phyloP scores from a whole-genome alignment of 2,113 vertebrate genomes.

The Columba janthina region DNA sequence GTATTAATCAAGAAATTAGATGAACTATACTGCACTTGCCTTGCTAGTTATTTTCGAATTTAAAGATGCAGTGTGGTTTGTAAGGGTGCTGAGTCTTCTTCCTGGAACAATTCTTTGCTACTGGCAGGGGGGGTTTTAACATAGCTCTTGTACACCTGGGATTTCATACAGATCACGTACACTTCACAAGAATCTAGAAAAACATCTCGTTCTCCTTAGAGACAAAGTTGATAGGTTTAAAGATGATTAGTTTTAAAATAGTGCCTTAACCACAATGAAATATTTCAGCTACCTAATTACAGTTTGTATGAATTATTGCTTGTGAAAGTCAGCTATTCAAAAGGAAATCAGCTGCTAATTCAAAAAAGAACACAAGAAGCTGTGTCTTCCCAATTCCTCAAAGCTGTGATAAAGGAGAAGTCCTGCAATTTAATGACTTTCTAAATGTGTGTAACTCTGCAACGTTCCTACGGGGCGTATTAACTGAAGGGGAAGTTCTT shows the following conservation, averaged over 20 bases:
- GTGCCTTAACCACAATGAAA: not conserved
- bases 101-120: not conserved
- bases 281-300: not conserved
- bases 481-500: not conserved
- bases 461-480: not conserved
- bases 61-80: not conserved
- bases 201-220: not conserved
- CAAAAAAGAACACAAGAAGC: not conserved
- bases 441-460: not conserved
- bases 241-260: not conserved
- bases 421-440: not conserved
- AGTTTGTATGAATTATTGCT: not conserved
- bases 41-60: not conserved
- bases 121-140: not conserved
- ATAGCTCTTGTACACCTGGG: not conserved
- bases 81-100: not conserved
- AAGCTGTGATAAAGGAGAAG: not conserved
- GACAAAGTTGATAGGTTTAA: not conserved
- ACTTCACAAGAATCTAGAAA: not conserved
- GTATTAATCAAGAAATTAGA: not conserved
- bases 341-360: not conserved
- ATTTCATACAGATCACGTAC: not conserved
- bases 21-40: not conserved
- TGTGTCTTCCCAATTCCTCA: not conserved
- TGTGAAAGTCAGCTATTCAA: not conserved